Evolutionary conservation across 2,888 invertebrate species (phyloP).

Genomic region (Lysandra coridon): DNA sequence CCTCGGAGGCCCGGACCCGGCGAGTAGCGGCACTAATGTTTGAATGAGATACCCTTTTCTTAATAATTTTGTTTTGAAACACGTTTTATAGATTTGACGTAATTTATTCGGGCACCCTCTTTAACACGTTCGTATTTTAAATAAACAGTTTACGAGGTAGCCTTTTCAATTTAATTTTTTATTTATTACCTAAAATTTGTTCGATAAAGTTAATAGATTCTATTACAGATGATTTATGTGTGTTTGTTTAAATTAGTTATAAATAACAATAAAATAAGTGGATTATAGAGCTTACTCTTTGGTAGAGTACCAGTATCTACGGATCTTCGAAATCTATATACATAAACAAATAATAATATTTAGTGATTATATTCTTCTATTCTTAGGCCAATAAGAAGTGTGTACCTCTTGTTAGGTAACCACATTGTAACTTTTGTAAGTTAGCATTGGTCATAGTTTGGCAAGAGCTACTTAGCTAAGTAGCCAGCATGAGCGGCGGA

Average conservation of each 20-base stretch:
- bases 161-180: conserved; percentile 36
- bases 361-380: too few species aligned
- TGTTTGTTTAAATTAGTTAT: not conserved
- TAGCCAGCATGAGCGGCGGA: conserved; percentile 63
- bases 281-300: not conserved
- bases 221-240: not conserved
- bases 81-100: conserved; percentile 71
- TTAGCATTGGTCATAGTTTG: conserved; percentile 36
- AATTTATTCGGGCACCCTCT: conserved; percentile 68
- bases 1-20: conserved; percentile 52
- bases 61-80: conserved; percentile 75
- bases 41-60: conserved; percentile 68
- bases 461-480: conserved; percentile 45
- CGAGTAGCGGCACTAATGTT: conserved; percentile 76
- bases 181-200: conserved; percentile 38
- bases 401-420: not conserved
- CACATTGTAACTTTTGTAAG: conserved; percentile 33
- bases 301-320: not conserved
- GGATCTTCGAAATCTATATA: not conserved
- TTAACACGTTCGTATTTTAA: conserved; percentile 53
- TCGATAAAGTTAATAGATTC: conserved; percentile 28
- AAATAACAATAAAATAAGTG: not conserved
- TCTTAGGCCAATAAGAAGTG: not conserved
- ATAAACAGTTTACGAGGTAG: conserved; percentile 48
- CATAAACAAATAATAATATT: too few species aligned